A percentile compares a stretch with the other conserved stretches of the same genome.
Evolutionary conservation across 2,888 invertebrate species (phyloP).

Genomic region (Drosophila quasianomalipes): DNA sequence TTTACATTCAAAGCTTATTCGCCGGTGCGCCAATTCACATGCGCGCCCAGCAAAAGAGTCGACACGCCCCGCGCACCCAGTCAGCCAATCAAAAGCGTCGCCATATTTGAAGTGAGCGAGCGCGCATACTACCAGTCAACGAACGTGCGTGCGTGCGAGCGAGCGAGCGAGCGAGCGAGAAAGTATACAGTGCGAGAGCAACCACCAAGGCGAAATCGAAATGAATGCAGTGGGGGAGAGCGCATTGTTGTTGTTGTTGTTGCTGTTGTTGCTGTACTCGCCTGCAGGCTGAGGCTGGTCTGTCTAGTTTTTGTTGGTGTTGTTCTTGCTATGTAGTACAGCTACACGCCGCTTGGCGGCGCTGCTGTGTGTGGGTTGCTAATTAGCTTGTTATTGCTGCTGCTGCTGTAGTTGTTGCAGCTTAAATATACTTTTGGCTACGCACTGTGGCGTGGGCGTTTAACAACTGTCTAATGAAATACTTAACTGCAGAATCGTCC

Average conservation of each 20-base stretch:
- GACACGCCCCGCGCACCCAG: slow-evolving; percentile 37
- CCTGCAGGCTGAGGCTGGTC: slow-evolving; percentile 46
- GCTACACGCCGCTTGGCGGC: slow-evolving; percentile 64
- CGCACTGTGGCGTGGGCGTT: slow-evolving; percentile 44
- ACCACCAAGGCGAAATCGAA: slow-evolving; percentile 54
- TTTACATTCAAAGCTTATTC: slow-evolving; percentile 44
- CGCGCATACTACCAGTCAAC: slow-evolving; percentile 20
- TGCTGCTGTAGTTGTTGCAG: slow-evolving; percentile 18
- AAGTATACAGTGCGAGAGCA: slow-evolving; percentile 19
- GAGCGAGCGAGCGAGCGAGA: slow-evolving; percentile 20
- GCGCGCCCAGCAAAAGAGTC: slow-evolving; percentile 31
- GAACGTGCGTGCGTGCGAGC: background rate
- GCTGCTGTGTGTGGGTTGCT: slow-evolving; percentile 46
- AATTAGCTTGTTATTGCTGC: slow-evolving; percentile 50
- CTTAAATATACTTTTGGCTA: slow-evolving; percentile 21
- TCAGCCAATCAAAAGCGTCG: slow-evolving; percentile 64
- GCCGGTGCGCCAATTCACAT: slow-evolving; percentile 46
- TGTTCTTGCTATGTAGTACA: slow-evolving; percentile 46
- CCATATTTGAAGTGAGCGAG: slow-evolving; percentile 77
- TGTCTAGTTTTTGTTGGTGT: slow-evolving; percentile 36
- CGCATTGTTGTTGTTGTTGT: slow-evolving; percentile 8
- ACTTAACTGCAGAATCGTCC: slow-evolving; percentile 46
- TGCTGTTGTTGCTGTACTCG: slow-evolving; percentile 24
- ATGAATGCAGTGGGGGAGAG: slow-evolving; percentile 58
- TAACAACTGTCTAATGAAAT: slow-evolving; percentile 60